Evolutionary conservation across 2,113 vertebrate genomes (phyloP).

Genomic region (Rhinogobius similis): DNA sequence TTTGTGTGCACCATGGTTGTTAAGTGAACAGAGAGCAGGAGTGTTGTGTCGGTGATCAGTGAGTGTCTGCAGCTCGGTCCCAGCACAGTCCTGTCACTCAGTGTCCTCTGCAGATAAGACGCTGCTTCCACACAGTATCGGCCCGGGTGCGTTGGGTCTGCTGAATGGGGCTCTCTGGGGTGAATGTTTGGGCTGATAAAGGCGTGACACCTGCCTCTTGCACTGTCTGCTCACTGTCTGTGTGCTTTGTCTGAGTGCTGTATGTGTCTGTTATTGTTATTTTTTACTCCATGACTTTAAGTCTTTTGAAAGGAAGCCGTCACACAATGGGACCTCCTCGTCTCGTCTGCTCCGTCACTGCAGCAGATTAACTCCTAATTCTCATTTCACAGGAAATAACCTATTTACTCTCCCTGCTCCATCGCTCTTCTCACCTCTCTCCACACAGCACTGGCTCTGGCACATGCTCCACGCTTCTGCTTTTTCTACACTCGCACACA

Average conservation of each 20-base stretch:
- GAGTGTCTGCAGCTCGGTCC: slow-evolving; percentile 49
- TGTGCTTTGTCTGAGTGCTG: slow-evolving; percentile 47
- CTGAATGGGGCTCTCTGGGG: slow-evolving; percentile 72
- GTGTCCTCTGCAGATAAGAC: slow-evolving; percentile 59
- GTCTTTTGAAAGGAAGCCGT: slow-evolving; percentile 67
- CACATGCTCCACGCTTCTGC: slow-evolving; percentile 49
- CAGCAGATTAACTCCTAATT: slow-evolving; percentile 78
- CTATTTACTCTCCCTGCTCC: slow-evolving; percentile 67
- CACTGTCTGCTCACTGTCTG: slow-evolving; percentile 48
- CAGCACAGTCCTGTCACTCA: slow-evolving; percentile 63
- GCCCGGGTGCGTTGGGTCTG: slow-evolving; percentile 57
- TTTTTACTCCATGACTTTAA: slow-evolving; percentile 66
- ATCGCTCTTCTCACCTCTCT: slow-evolving; percentile 44
- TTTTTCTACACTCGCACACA: slow-evolving; percentile 36
- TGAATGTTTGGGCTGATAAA: slow-evolving; percentile 69
- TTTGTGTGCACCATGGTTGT: not conserved
- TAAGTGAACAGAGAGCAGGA: slow-evolving; percentile 24
- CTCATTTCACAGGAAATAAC: slow-evolving; percentile 83
- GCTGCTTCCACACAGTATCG: slow-evolving; percentile 55
- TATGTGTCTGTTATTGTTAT: slow-evolving; percentile 50
- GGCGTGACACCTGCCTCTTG: slow-evolving; percentile 63
- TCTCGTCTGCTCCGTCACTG: slow-evolving; percentile 51
- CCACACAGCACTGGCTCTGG: slow-evolving; percentile 54
- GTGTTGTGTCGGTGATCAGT: slow-evolving; percentile 30
- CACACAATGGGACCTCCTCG: slow-evolving; percentile 59